A percentile compares a stretch with the other conserved stretches of the same genome.
Evolutionary conservation across 2,888 invertebrate genomes (phyloP).

Genomic region (Aricia artaxerxes): DNA sequence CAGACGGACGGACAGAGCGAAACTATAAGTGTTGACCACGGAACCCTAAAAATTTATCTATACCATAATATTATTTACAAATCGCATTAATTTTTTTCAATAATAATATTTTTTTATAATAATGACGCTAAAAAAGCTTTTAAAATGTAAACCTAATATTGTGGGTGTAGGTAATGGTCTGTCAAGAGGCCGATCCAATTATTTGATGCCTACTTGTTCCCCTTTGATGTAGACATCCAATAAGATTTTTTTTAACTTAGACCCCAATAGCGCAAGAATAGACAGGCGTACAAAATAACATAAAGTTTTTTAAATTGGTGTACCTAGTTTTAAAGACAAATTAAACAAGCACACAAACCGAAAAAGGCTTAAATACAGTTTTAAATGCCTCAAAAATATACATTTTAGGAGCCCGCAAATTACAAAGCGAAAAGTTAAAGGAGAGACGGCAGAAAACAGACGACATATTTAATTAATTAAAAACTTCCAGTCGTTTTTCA

Average conservation of each 20-base stretch:
- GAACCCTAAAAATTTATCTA: no score
- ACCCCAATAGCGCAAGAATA: neutral
- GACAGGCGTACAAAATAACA: neutral
- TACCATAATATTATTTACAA: no score
- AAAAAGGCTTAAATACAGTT: neutral
- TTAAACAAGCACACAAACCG: neutral
- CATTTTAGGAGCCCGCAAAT: neutral
- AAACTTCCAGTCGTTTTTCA: slow-evolving; percentile 32
- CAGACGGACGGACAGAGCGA: no score
- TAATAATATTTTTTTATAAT: no score
- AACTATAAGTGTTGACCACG: no score
- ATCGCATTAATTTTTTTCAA: no score
- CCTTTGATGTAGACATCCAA: neutral
- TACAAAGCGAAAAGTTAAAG: slow-evolving; percentile 15
- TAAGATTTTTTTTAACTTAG: no score
- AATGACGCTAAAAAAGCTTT: no score
- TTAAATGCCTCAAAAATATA: slow-evolving; percentile 47
- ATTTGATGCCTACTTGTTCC: no score
- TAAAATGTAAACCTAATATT: no score
- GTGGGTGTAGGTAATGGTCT: no score
- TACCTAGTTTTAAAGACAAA: neutral
- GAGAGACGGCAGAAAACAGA: slow-evolving; percentile 22
- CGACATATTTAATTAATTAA: slow-evolving; percentile 36
- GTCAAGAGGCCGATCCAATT: no score
- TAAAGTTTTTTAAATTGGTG: neutral